These are phyloP conservation scores for Ypsolopha sequella DNA, from an alignment of 2,888 invertebrate species.

Conservation along the genomic window DNA sequence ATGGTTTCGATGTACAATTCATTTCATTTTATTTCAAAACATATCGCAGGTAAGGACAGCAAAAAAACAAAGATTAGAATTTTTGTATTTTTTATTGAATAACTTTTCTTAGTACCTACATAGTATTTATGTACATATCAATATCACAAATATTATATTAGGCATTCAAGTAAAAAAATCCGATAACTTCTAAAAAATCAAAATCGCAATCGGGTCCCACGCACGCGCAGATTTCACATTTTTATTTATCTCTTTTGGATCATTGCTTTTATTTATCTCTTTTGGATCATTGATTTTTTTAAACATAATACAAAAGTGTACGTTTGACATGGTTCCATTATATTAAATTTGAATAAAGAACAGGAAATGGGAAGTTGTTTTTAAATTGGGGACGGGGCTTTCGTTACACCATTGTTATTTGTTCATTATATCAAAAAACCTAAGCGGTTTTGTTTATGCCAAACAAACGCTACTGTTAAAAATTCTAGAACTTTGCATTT, in stretches of 20 bases:
- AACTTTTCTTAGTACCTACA: conserved; percentile 39
- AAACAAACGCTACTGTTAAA: no score
- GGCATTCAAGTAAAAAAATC: conserved; percentile 55
- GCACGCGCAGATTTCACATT: neutral
- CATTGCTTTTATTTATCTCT: conserved; percentile 2
- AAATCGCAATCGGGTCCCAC: conserved; percentile 11
- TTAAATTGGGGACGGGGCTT: conserved; percentile 1
- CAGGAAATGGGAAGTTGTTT: conserved; percentile 41
- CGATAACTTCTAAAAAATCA: conserved; percentile 52
- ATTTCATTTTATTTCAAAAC: no score
- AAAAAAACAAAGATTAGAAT: conserved; percentile 33
- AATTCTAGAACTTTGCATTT: neutral
- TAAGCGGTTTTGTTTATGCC: no score
- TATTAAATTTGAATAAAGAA: conserved; percentile 26
- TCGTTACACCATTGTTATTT: neutral
- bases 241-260: neutral
- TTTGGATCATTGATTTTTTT: conserved; percentile 9
- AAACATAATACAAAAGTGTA: conserved; percentile 13
- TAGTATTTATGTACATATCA: conserved; percentile 30
- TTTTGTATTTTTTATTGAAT: conserved; percentile 65
- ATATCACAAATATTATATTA: conserved; percentile 60
- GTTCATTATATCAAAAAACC: no score
- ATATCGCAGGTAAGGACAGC: no score
- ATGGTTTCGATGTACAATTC: no score
- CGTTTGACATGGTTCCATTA: conserved; percentile 5